Evolutionary conservation across 2,113 vertebrate genomes (phyloP).

Genomic region (Typhlomys cinereus): DNA sequence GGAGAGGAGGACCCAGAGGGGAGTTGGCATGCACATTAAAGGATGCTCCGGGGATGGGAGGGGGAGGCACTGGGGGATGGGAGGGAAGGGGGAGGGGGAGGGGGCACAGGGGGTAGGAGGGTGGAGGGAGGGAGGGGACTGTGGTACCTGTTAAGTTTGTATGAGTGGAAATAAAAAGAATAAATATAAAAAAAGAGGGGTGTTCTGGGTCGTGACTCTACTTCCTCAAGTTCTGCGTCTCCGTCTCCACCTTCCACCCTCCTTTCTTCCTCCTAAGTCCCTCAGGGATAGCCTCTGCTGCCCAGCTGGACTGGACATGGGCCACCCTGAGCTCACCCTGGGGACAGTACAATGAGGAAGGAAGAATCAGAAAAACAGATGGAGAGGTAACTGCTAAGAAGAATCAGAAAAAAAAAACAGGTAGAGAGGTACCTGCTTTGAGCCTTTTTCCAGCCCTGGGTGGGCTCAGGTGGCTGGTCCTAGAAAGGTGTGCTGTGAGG

Average conservation of each 20-base stretch:
- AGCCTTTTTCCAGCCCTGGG: not conserved
- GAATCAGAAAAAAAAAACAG: not conserved
- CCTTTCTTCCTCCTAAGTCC: not conserved
- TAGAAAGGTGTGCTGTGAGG: not conserved
- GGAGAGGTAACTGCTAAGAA: not conserved
- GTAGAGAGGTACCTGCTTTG: not conserved
- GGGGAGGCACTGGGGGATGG: too few relatives aligned
- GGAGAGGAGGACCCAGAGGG: too few relatives aligned
- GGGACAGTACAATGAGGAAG: accelerated
- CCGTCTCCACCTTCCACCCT: not conserved
- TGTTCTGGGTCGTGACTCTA: not conserved
- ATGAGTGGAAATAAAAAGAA: too few relatives aligned
- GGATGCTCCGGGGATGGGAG: too few relatives aligned
- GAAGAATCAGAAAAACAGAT: not conserved
- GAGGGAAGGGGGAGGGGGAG: too few relatives aligned
- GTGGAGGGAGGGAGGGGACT: too few relatives aligned
- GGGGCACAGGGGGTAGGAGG: too few relatives aligned
- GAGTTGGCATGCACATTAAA: too few relatives aligned
- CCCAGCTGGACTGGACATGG: not conserved
- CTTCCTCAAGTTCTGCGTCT: not conserved
- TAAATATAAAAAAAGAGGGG: too few relatives aligned
- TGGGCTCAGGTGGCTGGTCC: not conserved
- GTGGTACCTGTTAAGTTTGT: too few relatives aligned
- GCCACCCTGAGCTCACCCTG: not conserved
- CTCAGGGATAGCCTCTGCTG: not conserved